Evolutionary conservation across 2,888 invertebrate genomes (phyloP).

Genomic region (Antheraea assamensis): DNA sequence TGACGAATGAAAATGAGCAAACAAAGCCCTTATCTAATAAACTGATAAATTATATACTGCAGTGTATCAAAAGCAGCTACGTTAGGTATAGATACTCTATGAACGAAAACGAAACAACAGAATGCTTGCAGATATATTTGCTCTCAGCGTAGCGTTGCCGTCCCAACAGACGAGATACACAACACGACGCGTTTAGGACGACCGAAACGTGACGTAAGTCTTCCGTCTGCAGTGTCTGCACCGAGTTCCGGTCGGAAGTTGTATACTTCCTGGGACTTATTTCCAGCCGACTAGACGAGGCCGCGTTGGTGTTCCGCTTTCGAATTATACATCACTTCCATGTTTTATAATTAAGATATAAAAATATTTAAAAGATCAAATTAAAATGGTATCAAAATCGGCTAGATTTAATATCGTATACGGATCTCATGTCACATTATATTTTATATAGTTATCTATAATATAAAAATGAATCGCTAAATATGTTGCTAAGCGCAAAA

Average conservation of each 20-base stretch:
- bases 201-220: conserved; percentile 59
- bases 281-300: conserved; percentile 57
- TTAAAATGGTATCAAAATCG: background rate
- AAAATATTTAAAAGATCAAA: background rate
- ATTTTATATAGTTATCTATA: no score
- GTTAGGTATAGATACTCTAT: background rate
- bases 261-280: conserved; percentile 56
- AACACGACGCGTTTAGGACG: conserved; percentile 37
- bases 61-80: background rate
- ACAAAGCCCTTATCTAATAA: background rate
- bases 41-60: background rate
- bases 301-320: conserved; percentile 46
- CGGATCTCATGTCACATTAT: background rate
- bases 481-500: no score
- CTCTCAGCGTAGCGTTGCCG: conserved; percentile 9
- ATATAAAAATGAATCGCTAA: no score
- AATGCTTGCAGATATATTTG: background rate
- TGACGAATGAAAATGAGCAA: background rate
- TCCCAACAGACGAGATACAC: conserved; percentile 32
- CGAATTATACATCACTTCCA: conserved; percentile 15
- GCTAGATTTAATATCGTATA: background rate
- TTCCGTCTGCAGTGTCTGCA: conserved; percentile 54
- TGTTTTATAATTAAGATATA: background rate
- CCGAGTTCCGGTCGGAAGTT: conserved; percentile 71
- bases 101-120: background rate